Evolutionary conservation across 2,888 invertebrate genomes (phyloP).

Genomic region (Chydorus sphaericus): DNA sequence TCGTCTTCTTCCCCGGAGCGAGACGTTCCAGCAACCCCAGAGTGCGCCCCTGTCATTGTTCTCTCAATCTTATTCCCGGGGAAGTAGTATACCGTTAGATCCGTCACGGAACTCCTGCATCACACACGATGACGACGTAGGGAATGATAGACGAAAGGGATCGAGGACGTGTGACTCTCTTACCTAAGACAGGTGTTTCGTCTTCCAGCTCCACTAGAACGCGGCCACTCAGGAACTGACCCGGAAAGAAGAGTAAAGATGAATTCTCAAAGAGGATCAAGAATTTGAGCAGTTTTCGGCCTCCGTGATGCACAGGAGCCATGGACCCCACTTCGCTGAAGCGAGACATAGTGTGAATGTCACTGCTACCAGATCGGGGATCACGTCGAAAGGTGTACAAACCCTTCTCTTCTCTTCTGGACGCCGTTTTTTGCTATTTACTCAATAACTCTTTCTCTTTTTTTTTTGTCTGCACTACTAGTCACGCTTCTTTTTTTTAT

Average conservation of each 20-base stretch:
- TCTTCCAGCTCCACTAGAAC: constrained; percentile 85
- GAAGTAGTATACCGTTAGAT: neutral
- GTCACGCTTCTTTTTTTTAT: too few species aligned
- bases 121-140: neutral
- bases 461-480: too few species aligned
- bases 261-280: constrained; percentile 87
- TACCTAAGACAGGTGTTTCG: constrained; percentile 76
- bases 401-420: neutral
- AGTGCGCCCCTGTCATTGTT: too few species aligned
- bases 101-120: neutral
- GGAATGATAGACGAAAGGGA: neutral
- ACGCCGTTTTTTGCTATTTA: neutral
- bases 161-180: constrained; percentile 26
- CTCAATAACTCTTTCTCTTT: neutral
- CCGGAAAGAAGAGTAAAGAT: constrained; percentile 80
- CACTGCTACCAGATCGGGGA: neutral
- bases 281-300: constrained; percentile 71
- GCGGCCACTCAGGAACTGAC: constrained; percentile 79
- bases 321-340: constrained; percentile 19
- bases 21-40: too few species aligned
- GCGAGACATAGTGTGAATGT: constrained; percentile 9
- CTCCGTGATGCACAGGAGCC: constrained; percentile 18
- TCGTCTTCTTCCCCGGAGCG: too few species aligned
- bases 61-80: too few species aligned
- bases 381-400: constrained; percentile 2